phyloP scores from a whole-genome alignment of 2,113 vertebrate genomes.

The Paratilapia polleni region DNA sequence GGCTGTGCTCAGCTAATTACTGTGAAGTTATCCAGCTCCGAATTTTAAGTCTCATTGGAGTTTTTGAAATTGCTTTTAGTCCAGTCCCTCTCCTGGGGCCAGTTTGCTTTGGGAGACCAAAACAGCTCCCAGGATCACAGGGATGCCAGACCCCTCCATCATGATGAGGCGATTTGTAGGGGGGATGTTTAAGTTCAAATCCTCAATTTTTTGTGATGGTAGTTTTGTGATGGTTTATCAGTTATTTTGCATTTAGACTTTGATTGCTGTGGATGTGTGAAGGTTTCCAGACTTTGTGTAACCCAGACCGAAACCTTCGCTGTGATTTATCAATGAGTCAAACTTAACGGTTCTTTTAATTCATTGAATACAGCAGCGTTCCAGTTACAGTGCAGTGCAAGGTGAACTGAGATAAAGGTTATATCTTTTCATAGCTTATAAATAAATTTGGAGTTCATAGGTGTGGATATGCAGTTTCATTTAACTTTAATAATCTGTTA shows the following conservation, averaged over 20 bases:
- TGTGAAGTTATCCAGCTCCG: too few species aligned
- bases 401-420: not conserved
- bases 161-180: too few species aligned
- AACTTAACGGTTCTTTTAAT: not conserved
- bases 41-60: not conserved
- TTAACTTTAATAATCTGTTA: too few species aligned
- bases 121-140: too few species aligned
- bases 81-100: not conserved
- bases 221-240: not conserved
- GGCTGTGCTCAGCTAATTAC: too few species aligned
- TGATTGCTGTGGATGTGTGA: not conserved
- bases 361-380: not conserved
- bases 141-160: too few species aligned
- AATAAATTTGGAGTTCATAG: too few species aligned
- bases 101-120: not conserved
- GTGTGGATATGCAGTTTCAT: too few species aligned
- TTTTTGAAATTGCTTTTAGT: not conserved
- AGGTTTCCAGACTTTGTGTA: not conserved
- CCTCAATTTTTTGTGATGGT: not conserved
- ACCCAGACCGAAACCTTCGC: not conserved
- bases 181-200: too few species aligned
- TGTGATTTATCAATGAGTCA: too few species aligned
- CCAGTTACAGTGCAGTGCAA: not conserved
- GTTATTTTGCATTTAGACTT: too few species aligned
- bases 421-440: too few species aligned